Evolutionary conservation across 2,797 vertebrate species (phyloP).

Genomic region (Bradypodion ventrale): DNA sequence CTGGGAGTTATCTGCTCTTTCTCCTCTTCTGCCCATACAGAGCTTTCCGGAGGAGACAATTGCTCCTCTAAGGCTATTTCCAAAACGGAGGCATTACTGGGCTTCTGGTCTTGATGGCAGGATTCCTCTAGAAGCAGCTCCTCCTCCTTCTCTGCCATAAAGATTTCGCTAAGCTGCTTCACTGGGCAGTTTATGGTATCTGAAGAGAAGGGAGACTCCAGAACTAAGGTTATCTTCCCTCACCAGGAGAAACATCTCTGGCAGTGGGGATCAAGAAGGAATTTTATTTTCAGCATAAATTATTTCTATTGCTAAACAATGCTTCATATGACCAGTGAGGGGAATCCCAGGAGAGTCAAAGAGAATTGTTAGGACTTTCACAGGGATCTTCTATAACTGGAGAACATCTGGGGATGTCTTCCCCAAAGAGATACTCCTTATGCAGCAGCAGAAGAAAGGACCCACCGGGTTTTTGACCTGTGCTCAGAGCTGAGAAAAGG

Average conservation of each 20-base stretch:
- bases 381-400: background rate
- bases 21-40: accelerated
- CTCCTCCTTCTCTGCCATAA: conserved; percentile 43
- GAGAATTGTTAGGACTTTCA: background rate
- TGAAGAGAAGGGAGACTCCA: conserved; percentile 41
- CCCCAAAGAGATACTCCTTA: too few relatives aligned
- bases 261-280: too few relatives aligned
- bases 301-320: too few relatives aligned
- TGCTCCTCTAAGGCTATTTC: background rate
- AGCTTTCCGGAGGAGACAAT: background rate
- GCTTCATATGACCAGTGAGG: background rate
- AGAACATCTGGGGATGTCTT: background rate
- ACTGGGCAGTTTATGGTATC: conserved; percentile 63
- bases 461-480: background rate
- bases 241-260: background rate
- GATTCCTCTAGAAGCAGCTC: background rate
- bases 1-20: conserved; percentile 23
- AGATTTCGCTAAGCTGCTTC: conserved; percentile 72
- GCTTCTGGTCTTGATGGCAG: background rate
- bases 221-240: accelerated
- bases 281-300: background rate
- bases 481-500: background rate
- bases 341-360: background rate
- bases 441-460: background rate
- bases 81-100: accelerated